Base-by-base conservation (phyloP, 2,888 invertebrate genomes). In the Caenorhabditis japonica region DNA sequence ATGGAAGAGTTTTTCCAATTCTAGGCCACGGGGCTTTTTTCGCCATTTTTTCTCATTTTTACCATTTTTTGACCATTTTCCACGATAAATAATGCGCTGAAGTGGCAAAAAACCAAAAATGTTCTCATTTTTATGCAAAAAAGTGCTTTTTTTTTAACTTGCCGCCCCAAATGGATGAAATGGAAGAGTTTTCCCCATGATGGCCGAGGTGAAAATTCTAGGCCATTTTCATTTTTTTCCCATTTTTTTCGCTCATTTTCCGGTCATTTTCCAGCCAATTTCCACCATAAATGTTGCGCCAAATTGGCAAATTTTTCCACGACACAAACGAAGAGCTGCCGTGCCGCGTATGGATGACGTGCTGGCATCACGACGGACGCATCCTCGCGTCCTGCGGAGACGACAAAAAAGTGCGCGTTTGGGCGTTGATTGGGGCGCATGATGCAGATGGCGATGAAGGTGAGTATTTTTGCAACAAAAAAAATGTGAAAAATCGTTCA, bases 331-430 rank as follows among this genome's bases (percentile, higher is more conserved):
- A 69, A 15, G 49, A 53, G 30, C 34, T 46, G 13, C 41, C 75
- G 10, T 47, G 56, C 44, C 74, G 85, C 19, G 79, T 84, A 13
- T 85, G 86, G 86, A 73, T 79, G 62, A 59, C 80, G 17, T 62
- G 64, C 19, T 86, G 86, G 86, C 77, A 83, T 64, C 76, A 75
- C 39, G 59, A 56, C n/a, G 86, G 86, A 21, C 58, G 62, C 5
- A 59, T 84, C 25, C 55, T 86, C 25, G 84, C 82, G n/a, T 79
- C 77, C 25, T 82, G 81, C 43, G 86, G 86, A 1, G 86, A 86
- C 36, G 84, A 86, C 64, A 78, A 79, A 53, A 62, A 72, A 7
- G 76, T 85, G 1, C 56, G 78, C 30, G 68, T 86, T 15, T 86
- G 84, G 85, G 75, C 69, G 23, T 33, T 61, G 10, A 33, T 36